phyloP scores from a whole-genome alignment of 1,140 invertebrate genomes.

The Manduca sexta region DNA sequence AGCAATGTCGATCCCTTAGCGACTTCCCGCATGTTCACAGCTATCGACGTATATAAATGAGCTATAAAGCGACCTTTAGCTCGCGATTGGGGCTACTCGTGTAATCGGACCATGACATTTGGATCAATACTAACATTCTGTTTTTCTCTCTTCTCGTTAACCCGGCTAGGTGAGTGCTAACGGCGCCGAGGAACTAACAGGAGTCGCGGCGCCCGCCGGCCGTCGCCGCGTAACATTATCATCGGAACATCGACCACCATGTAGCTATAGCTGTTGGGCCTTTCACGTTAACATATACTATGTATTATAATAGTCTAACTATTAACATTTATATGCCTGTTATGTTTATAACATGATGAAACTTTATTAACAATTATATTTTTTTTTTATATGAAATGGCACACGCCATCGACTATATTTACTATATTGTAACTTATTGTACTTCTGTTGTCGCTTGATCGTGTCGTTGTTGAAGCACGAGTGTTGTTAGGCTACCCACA shows the following conservation, averaged over 20 bases:
- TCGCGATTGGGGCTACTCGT: constrained; percentile 60
- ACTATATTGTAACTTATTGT: constrained; percentile 57
- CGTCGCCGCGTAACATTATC: constrained; percentile 60
- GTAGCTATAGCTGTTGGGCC: constrained; percentile 71
- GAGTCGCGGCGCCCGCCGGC: constrained; percentile 46
- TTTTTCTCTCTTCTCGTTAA: constrained; percentile 74
- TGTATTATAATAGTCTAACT: constrained; percentile 73
- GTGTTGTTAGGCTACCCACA: constrained; percentile 60
- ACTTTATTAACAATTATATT: constrained; percentile 59
- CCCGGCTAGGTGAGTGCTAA: constrained; percentile 81
- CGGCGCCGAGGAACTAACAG: constrained; percentile 68
- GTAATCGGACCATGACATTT: constrained; percentile 68
- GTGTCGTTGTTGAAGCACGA: constrained; percentile 64
- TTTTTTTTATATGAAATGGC: constrained; percentile 53
- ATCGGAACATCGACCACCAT: constrained; percentile 69
- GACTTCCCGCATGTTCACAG: no score
- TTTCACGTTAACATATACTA: constrained; percentile 71
- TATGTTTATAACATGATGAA: constrained; percentile 72
- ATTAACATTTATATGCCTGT: constrained; percentile 73
- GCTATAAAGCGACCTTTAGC: constrained; percentile 35
- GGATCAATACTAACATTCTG: constrained; percentile 74
- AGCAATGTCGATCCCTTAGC: no score
- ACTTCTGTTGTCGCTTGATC: constrained; percentile 65
- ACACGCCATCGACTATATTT: constrained; percentile 72
- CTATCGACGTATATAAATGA: constrained; percentile 1